Base-by-base conservation (phyloP, 2,113 vertebrate genomes). In the Lepisosteus osseus region DNA sequence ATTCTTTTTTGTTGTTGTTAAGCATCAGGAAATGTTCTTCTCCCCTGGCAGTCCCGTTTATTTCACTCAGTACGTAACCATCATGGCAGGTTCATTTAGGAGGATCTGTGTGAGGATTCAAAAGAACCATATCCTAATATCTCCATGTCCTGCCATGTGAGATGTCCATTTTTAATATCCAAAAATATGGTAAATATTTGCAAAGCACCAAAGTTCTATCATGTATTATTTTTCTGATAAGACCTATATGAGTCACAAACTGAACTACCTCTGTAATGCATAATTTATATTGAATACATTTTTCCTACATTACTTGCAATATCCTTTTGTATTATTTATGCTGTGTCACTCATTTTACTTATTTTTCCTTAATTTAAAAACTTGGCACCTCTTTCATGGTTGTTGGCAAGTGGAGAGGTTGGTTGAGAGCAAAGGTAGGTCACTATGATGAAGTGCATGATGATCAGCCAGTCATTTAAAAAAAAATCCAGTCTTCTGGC, bases 271-370 rank as follows among this genome's bases (percentile, higher is more conserved):
- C 78, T 74, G 79, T 76, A 85, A 86, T 89, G 82, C 82, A 88
- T 89, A 88, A 89, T 89, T 88, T 86, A 89, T 89, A 78, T 75
- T 74, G 76, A 82, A 72, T 80, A 74, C 74, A 74, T 75, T 79
- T 77, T 29, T 72, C 75, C 71, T 69, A 71, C 80, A 83, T 80
- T 78, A 78, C 79, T 83, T 84, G 68, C 83, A 80, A 86, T 86
- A 82, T 88, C 82, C 84, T 88, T 82, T 88, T 88, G 84, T 85
- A 85, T 90, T 90, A 89, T 89, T 90, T 84, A 90, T 88, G 78
- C 78, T 66, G 78, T 79, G 75, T 84, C 80, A 76, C 81, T 81
- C 78, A 84, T 78, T 85, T 83, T 83, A 83, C 86, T 83, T 83
- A 80, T 76, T 80, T 78, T 76, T 78, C 62, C 17, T 78, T 73